Evolutionary conservation across 2,113 vertebrate genomes (phyloP), one percentile per base, ranked within the genome.

Genomic region (Bubo bubo): DNA sequence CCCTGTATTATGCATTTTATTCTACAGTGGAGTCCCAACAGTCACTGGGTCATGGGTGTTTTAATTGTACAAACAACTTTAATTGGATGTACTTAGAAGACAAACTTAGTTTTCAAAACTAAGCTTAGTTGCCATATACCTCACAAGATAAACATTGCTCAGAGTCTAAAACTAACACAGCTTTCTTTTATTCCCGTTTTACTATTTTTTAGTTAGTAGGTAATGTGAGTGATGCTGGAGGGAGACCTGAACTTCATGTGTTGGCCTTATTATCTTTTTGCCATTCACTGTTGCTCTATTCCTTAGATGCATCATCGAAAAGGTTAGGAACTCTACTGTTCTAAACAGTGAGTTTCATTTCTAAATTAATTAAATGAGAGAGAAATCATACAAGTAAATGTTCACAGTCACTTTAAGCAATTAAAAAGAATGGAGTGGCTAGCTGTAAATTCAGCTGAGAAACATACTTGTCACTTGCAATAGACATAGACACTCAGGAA

Each of bases 381-480:
- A 84, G 91, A 94, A 94, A 93, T 52, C 67, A 24, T 93, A 56
- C 6, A 7, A 84, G 24, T 83, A 79, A 95, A 85, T 94, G 30
- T 94, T 75, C 55, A 83, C 32, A 88, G 84, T 93, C 56, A 95
- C 50, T 93, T 74, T 75, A 88, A 95, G 28, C 74, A 45, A 84
- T 84, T 75, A 82, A 28, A 94, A 75, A 28, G 3, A 45, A 49
- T 82, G 39, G 45, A 91, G 52, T 35, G 34, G 52, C 76, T 90
- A 67, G 39, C 41, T 95, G n/a, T 93, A 95, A 93, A 92, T 95
- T 90, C 89, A 93, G 39, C 60, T 91, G 83, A 81, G 87, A 95
- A 96, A 86, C 1, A 0, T 28, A 63, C 27, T 75, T 95, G 59
- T 91, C 71, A 64, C 34, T 62, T 86, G 68, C 28, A 94, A 45